Percentiles rank a stretch among this genome's conserved stretches.
Conservation (phyloP, 1,140 invertebrate genomes). For the Zaprionus ghesquierei region DNA sequence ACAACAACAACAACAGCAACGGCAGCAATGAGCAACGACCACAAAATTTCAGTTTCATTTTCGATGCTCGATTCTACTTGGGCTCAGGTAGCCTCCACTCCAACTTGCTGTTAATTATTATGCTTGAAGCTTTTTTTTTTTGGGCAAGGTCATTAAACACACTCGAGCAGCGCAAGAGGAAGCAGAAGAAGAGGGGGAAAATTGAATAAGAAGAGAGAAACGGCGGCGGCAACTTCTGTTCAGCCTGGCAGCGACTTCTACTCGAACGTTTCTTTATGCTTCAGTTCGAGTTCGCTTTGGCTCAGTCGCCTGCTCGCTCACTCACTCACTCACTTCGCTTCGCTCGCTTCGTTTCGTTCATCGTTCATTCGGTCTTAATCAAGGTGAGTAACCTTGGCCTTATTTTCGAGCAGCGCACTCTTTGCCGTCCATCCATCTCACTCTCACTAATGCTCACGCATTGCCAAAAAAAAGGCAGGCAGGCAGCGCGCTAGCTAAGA, state of each 20-base stretch:
- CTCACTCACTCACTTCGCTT: background rate
- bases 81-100: slow-evolving; percentile 57
- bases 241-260: slow-evolving; percentile 45
- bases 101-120: slow-evolving; percentile 71
- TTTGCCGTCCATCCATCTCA: slow-evolving; percentile 37
- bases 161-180: too few species aligned
- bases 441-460: slow-evolving; percentile 55
- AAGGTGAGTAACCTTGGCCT: slow-evolving; percentile 82
- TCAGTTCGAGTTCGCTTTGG: slow-evolving; percentile 43
- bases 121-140: slow-evolving; percentile 74
- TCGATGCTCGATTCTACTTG: slow-evolving; percentile 68
- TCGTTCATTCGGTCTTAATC: slow-evolving; percentile 80
- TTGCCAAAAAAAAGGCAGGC: slow-evolving; percentile 61
- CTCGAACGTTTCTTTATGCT: slow-evolving; percentile 48
- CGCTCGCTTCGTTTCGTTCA: slow-evolving; percentile 9
- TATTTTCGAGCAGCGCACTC: slow-evolving; percentile 81
- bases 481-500: background rate
- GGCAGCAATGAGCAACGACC: slow-evolving; percentile 6
- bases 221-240: slow-evolving; percentile 37
- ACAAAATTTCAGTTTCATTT: slow-evolving; percentile 63
- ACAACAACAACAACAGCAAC: slow-evolving; percentile 9
- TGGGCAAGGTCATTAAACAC: slow-evolving; percentile 73
- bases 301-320: background rate
- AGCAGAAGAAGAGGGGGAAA: too few species aligned
- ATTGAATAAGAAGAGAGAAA: slow-evolving; percentile 30